Percentiles rank a stretch among this genome's conserved stretches.
Evolutionary conservation across 2,888 invertebrate genomes (phyloP).

Genomic region (Drosophila percnosoma): DNA sequence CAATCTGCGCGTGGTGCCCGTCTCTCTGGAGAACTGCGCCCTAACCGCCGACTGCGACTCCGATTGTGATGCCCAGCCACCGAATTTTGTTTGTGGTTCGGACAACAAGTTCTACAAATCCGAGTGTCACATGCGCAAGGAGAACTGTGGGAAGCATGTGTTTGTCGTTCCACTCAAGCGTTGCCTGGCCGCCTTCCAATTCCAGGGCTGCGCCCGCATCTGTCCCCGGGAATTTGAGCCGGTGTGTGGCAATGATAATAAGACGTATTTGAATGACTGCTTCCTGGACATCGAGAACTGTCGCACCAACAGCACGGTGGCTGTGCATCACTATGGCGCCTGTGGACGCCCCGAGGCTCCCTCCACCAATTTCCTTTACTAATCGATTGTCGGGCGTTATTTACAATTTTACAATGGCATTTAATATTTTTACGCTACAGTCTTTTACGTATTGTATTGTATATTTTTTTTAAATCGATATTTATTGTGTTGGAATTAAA

Average conservation of each 20-base stretch:
- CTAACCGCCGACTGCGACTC: slow-evolving; percentile 93
- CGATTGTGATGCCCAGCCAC: slow-evolving; percentile 87
- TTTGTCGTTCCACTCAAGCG: slow-evolving; percentile 96
- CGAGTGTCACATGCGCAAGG: slow-evolving; percentile 95
- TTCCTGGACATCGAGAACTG: slow-evolving; percentile 96
- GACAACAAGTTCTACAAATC: slow-evolving; percentile 95
- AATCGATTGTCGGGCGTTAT: slow-evolving; percentile 74
- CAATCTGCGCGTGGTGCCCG: slow-evolving; percentile 93
- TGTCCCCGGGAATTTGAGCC: slow-evolving; percentile 95
- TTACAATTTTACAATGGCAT: slow-evolving; percentile 67
- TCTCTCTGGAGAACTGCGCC: slow-evolving; percentile 92
- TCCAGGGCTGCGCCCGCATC: slow-evolving; percentile 94
- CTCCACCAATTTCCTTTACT: slow-evolving; percentile 94
- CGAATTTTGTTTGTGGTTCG: slow-evolving; percentile 93
- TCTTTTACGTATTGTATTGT: slow-evolving; percentile 71
- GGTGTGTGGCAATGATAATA: slow-evolving; percentile 96
- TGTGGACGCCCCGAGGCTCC: slow-evolving; percentile 94
- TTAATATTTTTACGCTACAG: slow-evolving; percentile 74
- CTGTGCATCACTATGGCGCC: slow-evolving; percentile 92
- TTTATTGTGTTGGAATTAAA: slow-evolving; percentile 81
- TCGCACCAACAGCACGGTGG: slow-evolving; percentile 90
- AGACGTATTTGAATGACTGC: slow-evolving; percentile 97
- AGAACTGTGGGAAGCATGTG: slow-evolving; percentile 96
- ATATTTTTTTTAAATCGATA: slow-evolving; percentile 69
- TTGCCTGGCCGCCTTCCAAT: slow-evolving; percentile 93